Evolutionary conservation across 2,797 vertebrate species (phyloP).

Genomic region (Sarcoramphus papa): DNA sequence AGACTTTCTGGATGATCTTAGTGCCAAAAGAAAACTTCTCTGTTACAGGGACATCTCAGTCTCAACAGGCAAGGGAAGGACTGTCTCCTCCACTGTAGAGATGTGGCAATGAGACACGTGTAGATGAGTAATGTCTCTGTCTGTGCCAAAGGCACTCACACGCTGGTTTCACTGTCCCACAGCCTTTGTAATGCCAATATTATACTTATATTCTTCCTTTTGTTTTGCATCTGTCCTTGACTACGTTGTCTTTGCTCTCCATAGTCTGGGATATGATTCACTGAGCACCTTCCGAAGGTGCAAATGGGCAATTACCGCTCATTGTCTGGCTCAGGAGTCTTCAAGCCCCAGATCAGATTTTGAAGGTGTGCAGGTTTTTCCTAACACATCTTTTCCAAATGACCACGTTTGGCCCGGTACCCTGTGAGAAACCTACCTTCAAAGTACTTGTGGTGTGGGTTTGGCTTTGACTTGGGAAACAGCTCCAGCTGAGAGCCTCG

Average conservation of each 20-base stretch:
- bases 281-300: not conserved
- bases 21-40: not conserved
- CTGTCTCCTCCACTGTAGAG: not conserved
- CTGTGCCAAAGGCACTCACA: not conserved
- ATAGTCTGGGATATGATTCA: not conserved
- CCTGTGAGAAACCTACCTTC: not conserved
- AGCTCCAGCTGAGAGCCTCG: not conserved
- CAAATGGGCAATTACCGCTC: rapidly evolving
- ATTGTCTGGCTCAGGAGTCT: not conserved
- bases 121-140: not conserved
- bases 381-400: not conserved
- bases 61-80: not conserved
- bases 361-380: not conserved
- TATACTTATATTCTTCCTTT: not conserved
- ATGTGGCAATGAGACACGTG: not conserved
- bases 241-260: not conserved
- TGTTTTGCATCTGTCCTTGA: not conserved
- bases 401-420: not conserved
- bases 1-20: not conserved
- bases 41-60: not conserved
- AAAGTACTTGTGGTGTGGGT: not conserved
- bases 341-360: not conserved
- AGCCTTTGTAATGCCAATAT: not conserved
- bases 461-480: not conserved
- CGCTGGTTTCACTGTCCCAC: not conserved